These are phyloP conservation scores for Thaumatotibia leucotreta DNA, from an alignment of 1,140 invertebrate genomes.

Conservation along the genomic window DNA sequence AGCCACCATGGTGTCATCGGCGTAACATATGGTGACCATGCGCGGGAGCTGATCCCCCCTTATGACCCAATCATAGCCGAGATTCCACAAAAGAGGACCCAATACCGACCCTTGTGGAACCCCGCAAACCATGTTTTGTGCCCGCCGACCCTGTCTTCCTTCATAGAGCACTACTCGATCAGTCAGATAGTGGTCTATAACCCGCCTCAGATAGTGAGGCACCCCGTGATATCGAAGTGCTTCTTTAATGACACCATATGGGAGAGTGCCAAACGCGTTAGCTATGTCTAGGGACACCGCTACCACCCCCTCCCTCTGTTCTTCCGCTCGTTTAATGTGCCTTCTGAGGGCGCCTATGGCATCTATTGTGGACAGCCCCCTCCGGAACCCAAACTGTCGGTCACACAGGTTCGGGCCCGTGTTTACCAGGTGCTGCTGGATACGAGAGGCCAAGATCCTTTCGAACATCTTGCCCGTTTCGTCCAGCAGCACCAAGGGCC, in stretches of 20 bases:
- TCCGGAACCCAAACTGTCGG: constrained; percentile 33
- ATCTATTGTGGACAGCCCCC: constrained; percentile 29
- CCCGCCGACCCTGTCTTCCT: neutral
- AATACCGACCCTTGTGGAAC: constrained; percentile 32
- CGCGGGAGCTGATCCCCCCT: neutral
- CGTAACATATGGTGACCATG: too few species aligned
- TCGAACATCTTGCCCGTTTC: constrained; percentile 38
- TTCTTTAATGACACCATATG: neutral
- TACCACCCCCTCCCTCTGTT: constrained; percentile 5
- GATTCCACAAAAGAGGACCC: constrained; percentile 25
- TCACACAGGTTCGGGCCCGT: constrained; percentile 20
- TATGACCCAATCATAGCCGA: neutral
- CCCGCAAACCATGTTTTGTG: neutral
- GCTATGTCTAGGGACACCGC: constrained; percentile 21
- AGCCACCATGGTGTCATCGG: neutral
- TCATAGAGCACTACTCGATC: neutral
- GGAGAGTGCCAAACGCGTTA: constrained; percentile 20
- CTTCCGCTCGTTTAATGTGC: neutral
- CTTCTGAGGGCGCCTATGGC: constrained; percentile 19
- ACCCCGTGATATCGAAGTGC: constrained; percentile 12
- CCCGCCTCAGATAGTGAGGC: constrained; percentile 1
- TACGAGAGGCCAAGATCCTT: constrained; percentile 23
- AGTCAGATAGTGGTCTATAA: neutral
- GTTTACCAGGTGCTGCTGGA: too few species aligned
- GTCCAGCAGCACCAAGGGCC: constrained; percentile 42